Evolutionary conservation across 2,888 invertebrate species (phyloP), one percentile per base, ranked within the genome.

Genomic region (Phengaris alcon): DNA sequence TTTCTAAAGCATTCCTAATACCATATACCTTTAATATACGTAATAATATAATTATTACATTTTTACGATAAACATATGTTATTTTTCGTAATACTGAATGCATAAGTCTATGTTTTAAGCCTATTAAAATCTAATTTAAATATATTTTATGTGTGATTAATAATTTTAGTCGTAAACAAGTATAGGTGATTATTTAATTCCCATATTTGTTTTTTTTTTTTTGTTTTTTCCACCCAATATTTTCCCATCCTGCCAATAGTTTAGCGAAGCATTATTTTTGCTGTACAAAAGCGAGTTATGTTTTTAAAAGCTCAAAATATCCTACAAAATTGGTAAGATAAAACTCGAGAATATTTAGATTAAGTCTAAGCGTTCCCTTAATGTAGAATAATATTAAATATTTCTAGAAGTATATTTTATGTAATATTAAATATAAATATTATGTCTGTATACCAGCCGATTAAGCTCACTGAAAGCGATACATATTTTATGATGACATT

Each of bases 241-340:
- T n/a, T n/a, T 48, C 48, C 69, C 46, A 48, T 69, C 44, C 69
- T 48, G 69, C 10, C 44, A 69, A 7, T 69, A 48, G 9, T 15
- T 10, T n/a, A 69, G 69, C 69, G 69, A 69, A 69, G 69, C 69
- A 48, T 69, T 69, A 48, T 69, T 69, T 15, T 8, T 69, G 48
- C 55, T 55, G 9, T 6, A n/a, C 13, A 68, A 69, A n/a, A 48
- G 15, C 8, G 48, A 48, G 2, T 13, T 52, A 9, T 52, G 10
- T 52, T 52, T 64, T 57, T 59, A 35, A 35, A 64, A 35, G 35
- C 12, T 12, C 12, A 12, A 35, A 64, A 9, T 64, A 64, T 12
- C 35, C 64, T 64, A 35, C 22, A 22, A 22, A 22, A 22, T 22
- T 22, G 22, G 22, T 22, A 22, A 22, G 22, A 22, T 22, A 22